Evolutionary conservation across 2,888 invertebrate species (phyloP), one percentile per base, ranked within the genome.

Genomic region (Frankliniella fusca): DNA sequence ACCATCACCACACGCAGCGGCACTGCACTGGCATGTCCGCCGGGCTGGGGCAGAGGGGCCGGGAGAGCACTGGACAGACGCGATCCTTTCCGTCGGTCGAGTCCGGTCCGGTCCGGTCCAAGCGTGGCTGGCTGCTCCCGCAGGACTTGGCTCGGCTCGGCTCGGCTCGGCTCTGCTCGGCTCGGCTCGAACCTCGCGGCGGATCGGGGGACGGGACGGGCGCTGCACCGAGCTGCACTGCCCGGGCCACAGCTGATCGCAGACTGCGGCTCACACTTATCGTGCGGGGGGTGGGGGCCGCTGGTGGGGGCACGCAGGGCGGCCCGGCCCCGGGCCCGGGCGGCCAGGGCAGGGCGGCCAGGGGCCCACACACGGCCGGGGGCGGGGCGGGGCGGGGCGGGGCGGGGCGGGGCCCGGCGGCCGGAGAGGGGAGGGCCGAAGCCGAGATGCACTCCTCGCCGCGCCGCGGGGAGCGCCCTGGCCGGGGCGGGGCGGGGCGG

Each of bases 361-460:
- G 61, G 61, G 61, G 18, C 18, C 20, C 54, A 12, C 3, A 20
- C 15, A 20, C 54, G 54, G 54, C 15, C 12, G 54, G 54, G 81
- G 28, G 70, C 70, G 23, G 84, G 85, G 84, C 83, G 84, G 83
- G 84, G 83, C 84, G 85, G 85, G 82, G 54, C 81, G 79, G 81
- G 70, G 28, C 61, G 80, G 18, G 61, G 80, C 61, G 65, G 61
- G 80, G 81, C 20, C 18, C 82, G 50, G 83, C 61, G 82, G 79
- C 80, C 48, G 80, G 76, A 70, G 80, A 82, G 49, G 70, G 61
- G 82, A 23, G 65, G 80, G 50, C 82, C 79, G 82, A 79, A 23
- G 76, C 76, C 48, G 83, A 82, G 82, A 70, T 83, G 81, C 82
- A 80, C 65, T 48, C 82, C 80, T 48, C 20, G 48, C 81, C 65